A percentile compares a stretch with the other conserved stretches of the same genome.
These are phyloP conservation scores for Drosophila pseudotalamancana DNA, from an alignment of 2,888 invertebrate species.

Conservation along the genomic window DNA sequence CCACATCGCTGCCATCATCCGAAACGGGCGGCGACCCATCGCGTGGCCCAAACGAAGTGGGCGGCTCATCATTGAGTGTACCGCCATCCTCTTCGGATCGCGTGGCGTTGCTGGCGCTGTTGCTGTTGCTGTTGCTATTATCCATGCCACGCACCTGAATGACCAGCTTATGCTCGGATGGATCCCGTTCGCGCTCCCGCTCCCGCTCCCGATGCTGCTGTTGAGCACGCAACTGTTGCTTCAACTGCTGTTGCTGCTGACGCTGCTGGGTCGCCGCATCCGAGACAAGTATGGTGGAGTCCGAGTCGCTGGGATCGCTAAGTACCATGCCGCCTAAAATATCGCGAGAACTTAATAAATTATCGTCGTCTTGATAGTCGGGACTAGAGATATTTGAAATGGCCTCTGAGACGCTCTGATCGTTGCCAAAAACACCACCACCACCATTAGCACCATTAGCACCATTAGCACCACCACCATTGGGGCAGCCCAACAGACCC, in stretches of 20 bases:
- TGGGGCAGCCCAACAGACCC: conserved; percentile 81
- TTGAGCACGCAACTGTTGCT: conserved; percentile 72
- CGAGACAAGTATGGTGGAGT: conserved; percentile 93
- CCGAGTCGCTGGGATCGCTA: conserved; percentile 95
- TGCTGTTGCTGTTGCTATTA: conserved; percentile 66
- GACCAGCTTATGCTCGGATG: conserved; percentile 91
- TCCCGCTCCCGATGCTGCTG: conserved; percentile 82
- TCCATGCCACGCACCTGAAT: conserved; percentile 89
- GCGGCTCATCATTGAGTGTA: conserved; percentile 83
- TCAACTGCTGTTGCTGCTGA: conserved; percentile 81
- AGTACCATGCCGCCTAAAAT: conserved; percentile 91
- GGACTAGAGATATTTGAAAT: conserved; percentile 95
- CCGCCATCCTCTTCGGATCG: conserved; percentile 84
- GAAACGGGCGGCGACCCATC: conserved; percentile 85
- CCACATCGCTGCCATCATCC: conserved; percentile 95
- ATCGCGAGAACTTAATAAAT: conserved; percentile 91
- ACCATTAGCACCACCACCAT: conserved; percentile 56
- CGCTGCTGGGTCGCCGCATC: conserved; percentile 86
- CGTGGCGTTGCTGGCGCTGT: conserved; percentile 45
- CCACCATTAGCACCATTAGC: conserved; percentile 42
- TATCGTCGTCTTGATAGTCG: conserved; percentile 94
- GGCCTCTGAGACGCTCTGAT: conserved; percentile 93
- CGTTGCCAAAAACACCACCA: conserved; percentile 85
- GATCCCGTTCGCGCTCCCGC: conserved; percentile 82
- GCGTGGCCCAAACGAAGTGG: conserved; percentile 42